These are phyloP conservation scores for Conger conger DNA, from an alignment of 2,113 vertebrate species.

Conservation along the genomic window DNA sequence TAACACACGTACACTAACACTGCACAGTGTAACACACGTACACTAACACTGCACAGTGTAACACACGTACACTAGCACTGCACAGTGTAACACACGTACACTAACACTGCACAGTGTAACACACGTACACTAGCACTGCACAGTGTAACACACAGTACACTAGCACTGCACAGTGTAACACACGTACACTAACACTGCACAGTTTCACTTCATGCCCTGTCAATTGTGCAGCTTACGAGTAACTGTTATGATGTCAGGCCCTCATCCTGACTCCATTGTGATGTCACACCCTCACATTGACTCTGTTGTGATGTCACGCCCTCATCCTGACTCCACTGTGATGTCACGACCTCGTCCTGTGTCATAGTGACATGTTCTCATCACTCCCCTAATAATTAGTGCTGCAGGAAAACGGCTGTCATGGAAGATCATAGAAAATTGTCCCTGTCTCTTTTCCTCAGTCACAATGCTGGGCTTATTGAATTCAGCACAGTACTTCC, in stretches of 20 bases:
- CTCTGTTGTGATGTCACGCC: too few species aligned
- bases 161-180: too few species aligned
- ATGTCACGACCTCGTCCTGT: constrained; percentile 18
- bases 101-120: too few species aligned
- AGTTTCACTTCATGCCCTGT: background rate
- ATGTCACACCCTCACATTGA: too few species aligned
- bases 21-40: too few species aligned
- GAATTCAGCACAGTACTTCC: background rate
- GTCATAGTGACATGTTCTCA: background rate
- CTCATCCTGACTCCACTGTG: too few species aligned
- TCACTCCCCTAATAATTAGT: background rate
- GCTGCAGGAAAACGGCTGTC: background rate
- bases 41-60: too few species aligned
- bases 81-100: too few species aligned
- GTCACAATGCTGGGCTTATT: background rate
- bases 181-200: background rate
- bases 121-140: too few species aligned
- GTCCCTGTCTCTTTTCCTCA: background rate
- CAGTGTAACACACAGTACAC: too few species aligned
- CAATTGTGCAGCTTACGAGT: background rate
- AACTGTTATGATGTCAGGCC: background rate
- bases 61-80: too few species aligned
- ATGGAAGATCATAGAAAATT: background rate
- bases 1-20: too few species aligned
- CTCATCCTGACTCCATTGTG: background rate